phyloP scores from a whole-genome alignment of 2,888 invertebrate genomes.

The Drosophila aldrichi region DNA sequence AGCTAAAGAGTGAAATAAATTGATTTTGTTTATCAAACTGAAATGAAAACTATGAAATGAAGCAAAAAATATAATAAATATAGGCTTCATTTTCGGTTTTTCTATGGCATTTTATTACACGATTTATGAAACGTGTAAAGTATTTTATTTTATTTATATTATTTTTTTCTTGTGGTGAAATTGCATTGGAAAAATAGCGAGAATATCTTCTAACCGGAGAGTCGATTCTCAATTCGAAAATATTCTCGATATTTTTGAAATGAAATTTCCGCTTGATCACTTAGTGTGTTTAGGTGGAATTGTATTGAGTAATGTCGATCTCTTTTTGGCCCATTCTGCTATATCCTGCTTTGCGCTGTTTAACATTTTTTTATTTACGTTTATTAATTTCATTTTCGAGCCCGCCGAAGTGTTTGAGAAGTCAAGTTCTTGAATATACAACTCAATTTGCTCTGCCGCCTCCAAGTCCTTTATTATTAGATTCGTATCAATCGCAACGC shows the following conservation, averaged over 20 bases:
- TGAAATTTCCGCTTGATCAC: not conserved
- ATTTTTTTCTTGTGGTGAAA: not conserved
- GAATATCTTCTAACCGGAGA: not conserved
- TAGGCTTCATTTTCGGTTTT: not conserved
- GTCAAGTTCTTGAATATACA: constrained; percentile 1
- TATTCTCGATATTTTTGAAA: constrained; percentile 18
- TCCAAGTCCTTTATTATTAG: not conserved
- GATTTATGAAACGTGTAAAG: too few relatives aligned
- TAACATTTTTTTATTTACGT: not conserved
- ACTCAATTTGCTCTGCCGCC: constrained; percentile 9
- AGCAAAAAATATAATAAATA: too few relatives aligned
- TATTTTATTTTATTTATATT: not conserved
- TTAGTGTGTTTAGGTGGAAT: too few relatives aligned
- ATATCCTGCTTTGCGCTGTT: not conserved
- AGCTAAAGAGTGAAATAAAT: too few relatives aligned
- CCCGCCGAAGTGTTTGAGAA: fast-evolving
- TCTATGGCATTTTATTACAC: not conserved
- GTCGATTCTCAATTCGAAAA: not conserved
- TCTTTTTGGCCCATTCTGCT: too few relatives aligned
- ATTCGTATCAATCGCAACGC: not conserved
- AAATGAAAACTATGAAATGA: too few relatives aligned
- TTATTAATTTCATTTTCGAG: not conserved
- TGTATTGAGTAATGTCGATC: not conserved
- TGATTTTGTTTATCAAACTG: too few relatives aligned
- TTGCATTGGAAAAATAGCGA: constrained; percentile 17